Base-by-base conservation (phyloP, 2,888 invertebrate genomes). In the Andricus curvator region DNA sequence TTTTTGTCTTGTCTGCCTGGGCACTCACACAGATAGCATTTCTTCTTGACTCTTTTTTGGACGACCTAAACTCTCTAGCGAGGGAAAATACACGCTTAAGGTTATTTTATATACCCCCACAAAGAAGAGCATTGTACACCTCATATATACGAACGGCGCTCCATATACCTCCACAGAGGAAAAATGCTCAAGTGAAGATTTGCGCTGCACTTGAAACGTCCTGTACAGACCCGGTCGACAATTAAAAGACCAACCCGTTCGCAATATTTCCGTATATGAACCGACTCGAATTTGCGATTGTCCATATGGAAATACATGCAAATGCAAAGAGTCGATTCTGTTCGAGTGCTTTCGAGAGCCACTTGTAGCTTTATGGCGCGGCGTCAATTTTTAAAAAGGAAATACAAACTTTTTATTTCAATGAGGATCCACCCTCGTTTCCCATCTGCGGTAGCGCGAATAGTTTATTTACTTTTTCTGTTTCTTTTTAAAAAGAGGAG, bases 121-220 rank as follows among this genome's bases (percentile, higher is more conserved):
- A 60, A 60, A 60, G 56, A 9, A 22, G 22, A n/a, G 56, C 22
- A 22, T 60, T 60, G 56, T 60, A 56, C 56, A 60, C 22, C n/a
- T 60, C 56, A 20, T n/a, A 60, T 22, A 60, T 60, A 60, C 22
- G 56, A 60, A n/a, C 4, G 22, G 11, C 56, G 56, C 9, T 22
- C 11, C 64, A 64, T 29, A 64, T 64, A 64, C 64, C 5, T 6
- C 2, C 64, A 29, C 17, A 64, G 22, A 64, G 29, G 64, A 64
- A 64, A 64, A 64, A 29, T 64, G 64, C 64, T 64, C 64, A 48
- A 25, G 68, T 29, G 68, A 68, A 68, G 48, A 68, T 68, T 68
- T 68, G 68, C 68, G 17, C 22, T 68, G 68, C 68, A 68, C 68
- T 68, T 68, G 68, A 68, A 68, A 68, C 68, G 17, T 68, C 44